Evolutionary conservation across 1,140 invertebrate species (phyloP), one percentile per base, ranked within the genome.

Genomic region (Zaprionus kolodkinae): DNA sequence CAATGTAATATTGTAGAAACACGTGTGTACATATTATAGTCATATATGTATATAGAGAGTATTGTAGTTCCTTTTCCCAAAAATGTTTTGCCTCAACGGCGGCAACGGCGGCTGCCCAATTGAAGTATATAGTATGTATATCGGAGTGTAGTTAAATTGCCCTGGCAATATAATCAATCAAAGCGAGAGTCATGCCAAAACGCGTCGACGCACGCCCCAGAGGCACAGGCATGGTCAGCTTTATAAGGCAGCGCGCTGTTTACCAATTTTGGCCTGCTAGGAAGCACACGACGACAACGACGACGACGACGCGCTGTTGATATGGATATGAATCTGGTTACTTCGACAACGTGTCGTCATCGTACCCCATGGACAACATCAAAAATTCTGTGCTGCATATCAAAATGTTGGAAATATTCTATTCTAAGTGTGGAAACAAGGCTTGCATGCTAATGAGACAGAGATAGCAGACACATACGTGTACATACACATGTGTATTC

Each of bases 231-330:
- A 55, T 27, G 52, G 52, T n/a, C 21, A 13, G 30, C 67, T 43
- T 30, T 57, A 71, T 65, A 75, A 12, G 61, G 73, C 61, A 13
- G 30, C 40, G 21, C 13, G 36, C 25, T 54, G 40, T 40, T 65
- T 69, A 50, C 81, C 78, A 78, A 66, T 66, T 66, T 72, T 78
- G 84, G 85, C 56, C 78, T 57, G 74, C 85, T 85, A 79, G 81
- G 85, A 88, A 88, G 85, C 85, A 57, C 68, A 72, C 73, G 76
- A 80, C 67, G 77, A 76, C 77, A 71, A 80, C 68, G 77, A 63
- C 67, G 77, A 76, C 77, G 75, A 80, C 68, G 77, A 63, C 77
- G 27, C 50, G 13, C 27, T 33, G 50, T 52, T 52, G 50, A 52
- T 55, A 55, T 55, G 55, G 33, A 25, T 57, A 35, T 33, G 30